Evolutionary conservation across 1,140 invertebrate genomes (phyloP).

Genomic region (Campodea augens): DNA sequence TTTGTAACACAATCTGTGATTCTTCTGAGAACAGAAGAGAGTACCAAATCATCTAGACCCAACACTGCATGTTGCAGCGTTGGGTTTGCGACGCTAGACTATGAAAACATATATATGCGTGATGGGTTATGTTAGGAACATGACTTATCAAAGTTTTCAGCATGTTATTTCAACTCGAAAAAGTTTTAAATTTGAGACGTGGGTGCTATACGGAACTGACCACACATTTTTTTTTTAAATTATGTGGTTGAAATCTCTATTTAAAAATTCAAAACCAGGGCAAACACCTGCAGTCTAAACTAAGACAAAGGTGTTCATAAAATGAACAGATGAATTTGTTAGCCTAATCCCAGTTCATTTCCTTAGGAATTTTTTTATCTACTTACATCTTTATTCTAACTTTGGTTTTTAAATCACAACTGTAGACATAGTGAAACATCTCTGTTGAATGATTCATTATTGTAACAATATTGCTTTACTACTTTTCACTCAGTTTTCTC

Average conservation of each 20-base stretch:
- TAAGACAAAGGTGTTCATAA: conserved; percentile 7
- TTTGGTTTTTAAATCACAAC: conserved; percentile 66
- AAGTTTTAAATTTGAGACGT: too few relatives aligned
- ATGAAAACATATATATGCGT: too few relatives aligned
- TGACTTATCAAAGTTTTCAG: too few relatives aligned
- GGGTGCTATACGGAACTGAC: neutral
- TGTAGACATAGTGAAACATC: conserved; percentile 73
- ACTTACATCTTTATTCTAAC: conserved; percentile 87
- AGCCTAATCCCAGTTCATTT: conserved; percentile 7
- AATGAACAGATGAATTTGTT: conserved; percentile 3
- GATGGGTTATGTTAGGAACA: too few relatives aligned
- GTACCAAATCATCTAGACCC: too few relatives aligned
- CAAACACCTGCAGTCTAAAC: conserved; percentile 4
- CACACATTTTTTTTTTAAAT: neutral
- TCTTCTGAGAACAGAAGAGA: too few relatives aligned
- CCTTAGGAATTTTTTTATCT: conserved; percentile 8
- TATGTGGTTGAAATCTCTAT: conserved; percentile 1
- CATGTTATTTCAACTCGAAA: too few relatives aligned
- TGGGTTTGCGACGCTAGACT: too few relatives aligned
- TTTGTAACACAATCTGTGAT: too few relatives aligned
- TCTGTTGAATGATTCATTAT: conserved; percentile 43
- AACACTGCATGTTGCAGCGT: too few relatives aligned
- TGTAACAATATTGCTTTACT: neutral
- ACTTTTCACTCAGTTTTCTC: neutral
- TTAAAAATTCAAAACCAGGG: conserved; percentile 2